Conservation (phyloP, 1,140 invertebrate genomes). For the Diorhabda sublineata region DNA sequence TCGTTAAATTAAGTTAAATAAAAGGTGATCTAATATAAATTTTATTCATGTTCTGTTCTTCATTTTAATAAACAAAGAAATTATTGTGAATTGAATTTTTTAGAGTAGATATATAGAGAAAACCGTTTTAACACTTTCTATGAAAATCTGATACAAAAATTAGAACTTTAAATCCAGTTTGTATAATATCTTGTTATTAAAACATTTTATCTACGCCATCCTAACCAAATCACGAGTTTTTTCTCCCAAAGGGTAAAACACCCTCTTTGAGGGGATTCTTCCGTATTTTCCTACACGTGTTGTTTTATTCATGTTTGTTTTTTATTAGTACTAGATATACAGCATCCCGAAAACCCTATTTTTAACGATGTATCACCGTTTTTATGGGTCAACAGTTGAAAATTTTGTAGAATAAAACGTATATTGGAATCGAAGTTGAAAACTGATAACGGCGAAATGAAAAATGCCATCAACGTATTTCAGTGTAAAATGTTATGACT, state of each 20-base stretch:
- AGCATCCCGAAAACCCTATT: neutral
- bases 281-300: neutral
- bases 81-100: too few relatives aligned
- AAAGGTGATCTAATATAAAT: too few relatives aligned
- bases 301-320: slow-evolving; percentile 3
- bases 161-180: too few relatives aligned
- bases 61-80: too few relatives aligned
- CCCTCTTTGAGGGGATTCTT: neutral
- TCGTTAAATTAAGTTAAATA: too few relatives aligned
- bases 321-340: neutral
- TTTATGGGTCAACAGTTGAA: neutral
- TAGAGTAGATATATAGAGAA: too few relatives aligned
- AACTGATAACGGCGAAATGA: neutral
- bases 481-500: too few relatives aligned
- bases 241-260: neutral
- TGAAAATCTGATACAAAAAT: too few relatives aligned
- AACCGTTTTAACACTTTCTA: too few relatives aligned
- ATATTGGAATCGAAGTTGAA: neutral
- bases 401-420: neutral
- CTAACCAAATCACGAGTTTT: neutral
- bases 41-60: too few relatives aligned
- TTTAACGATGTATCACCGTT: neutral
- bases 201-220: neutral
- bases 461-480: neutral
- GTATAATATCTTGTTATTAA: too few relatives aligned